A percentile compares a stretch with the other conserved stretches of the same genome.
These are phyloP conservation scores for Drosophila sordidula DNA, from an alignment of 2,888 invertebrate species.

Conservation along the genomic window DNA sequence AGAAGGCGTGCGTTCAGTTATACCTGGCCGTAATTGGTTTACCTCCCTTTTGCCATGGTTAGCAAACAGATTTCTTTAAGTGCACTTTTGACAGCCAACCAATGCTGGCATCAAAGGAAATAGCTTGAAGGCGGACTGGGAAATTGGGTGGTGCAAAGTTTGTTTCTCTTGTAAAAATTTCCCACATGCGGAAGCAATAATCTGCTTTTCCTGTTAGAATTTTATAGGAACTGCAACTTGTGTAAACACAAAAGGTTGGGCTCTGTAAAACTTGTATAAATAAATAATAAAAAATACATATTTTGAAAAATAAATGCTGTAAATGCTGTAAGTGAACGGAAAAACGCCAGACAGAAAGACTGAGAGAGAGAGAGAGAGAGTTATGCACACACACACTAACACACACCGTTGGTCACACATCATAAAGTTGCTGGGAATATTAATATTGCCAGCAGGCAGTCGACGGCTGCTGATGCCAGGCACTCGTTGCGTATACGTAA, in stretches of 20 bases:
- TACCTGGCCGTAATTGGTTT: slow-evolving; percentile 38
- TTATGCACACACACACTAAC: too few species aligned
- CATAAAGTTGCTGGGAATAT: slow-evolving; percentile 64
- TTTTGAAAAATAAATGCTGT: slow-evolving; percentile 51
- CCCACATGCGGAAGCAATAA: slow-evolving; percentile 70
- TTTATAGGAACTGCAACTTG: slow-evolving; percentile 40
- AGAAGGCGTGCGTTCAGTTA: slow-evolving; percentile 1
- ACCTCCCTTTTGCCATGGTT: slow-evolving; percentile 2
- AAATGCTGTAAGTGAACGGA: slow-evolving; percentile 41
- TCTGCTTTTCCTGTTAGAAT: slow-evolving; percentile 63
- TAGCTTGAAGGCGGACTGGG: background rate
- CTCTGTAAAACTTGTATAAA: slow-evolving; percentile 39
- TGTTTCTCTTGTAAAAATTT: slow-evolving; percentile 32
- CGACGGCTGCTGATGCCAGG: slow-evolving; percentile 24
- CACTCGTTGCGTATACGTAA: slow-evolving; percentile 62
- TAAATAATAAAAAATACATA: slow-evolving; percentile 48
- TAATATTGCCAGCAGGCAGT: slow-evolving; percentile 68
- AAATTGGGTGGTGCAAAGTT: slow-evolving; percentile 11
- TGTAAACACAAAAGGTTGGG: slow-evolving; percentile 42
- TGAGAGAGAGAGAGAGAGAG: background rate
- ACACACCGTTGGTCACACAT: slow-evolving; percentile 58
- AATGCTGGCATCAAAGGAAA: slow-evolving; percentile 18
- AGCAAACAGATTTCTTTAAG: slow-evolving; percentile 46
- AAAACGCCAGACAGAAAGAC: background rate
- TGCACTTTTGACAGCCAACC: slow-evolving; percentile 34